Percentiles rank a stretch among this genome's conserved stretches.
Evolutionary conservation across 2,888 invertebrate genomes (phyloP).

Genomic region (Trisateles emortualis): DNA sequence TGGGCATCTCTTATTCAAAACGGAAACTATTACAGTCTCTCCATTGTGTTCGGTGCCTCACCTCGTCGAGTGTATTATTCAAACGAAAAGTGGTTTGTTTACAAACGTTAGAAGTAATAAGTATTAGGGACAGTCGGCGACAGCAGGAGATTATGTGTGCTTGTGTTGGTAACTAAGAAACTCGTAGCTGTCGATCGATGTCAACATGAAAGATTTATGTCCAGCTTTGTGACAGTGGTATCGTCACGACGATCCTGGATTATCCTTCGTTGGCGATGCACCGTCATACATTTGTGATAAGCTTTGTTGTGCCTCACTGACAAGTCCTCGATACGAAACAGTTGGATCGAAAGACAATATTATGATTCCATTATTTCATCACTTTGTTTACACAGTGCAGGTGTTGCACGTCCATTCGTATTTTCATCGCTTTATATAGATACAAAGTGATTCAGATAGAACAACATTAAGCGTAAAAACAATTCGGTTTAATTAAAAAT

Average conservation of each 20-base stretch:
- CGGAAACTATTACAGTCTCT: constrained; percentile 84
- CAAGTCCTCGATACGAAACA: constrained; percentile 41
- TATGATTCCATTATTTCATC: constrained; percentile 45
- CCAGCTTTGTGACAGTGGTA: constrained; percentile 76
- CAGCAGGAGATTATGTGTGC: constrained; percentile 66
- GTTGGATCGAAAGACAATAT: constrained; percentile 47
- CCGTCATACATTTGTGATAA: constrained; percentile 73
- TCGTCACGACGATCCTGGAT: constrained; percentile 74
- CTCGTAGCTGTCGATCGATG: constrained; percentile 71
- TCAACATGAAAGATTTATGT: constrained; percentile 81
- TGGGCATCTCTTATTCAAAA: constrained; percentile 82
- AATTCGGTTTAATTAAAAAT: constrained; percentile 15
- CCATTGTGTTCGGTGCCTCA: constrained; percentile 82
- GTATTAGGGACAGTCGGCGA: constrained; percentile 70
- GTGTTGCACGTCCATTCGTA: constrained; percentile 41
- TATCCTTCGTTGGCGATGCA: constrained; percentile 78
- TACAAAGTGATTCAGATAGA: constrained; percentile 20
- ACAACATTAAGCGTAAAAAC: constrained; percentile 18
- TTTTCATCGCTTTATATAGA: constrained; percentile 38
- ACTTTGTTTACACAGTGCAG: constrained; percentile 42
- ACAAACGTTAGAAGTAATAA: constrained; percentile 74
- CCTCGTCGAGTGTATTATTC: constrained; percentile 81
- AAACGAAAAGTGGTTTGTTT: constrained; percentile 84
- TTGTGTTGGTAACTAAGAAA: constrained; percentile 60
- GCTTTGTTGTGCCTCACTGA: constrained; percentile 61